phyloP scores from a whole-genome alignment of 2,113 vertebrate genomes.

The Varanus salvator region DNA sequence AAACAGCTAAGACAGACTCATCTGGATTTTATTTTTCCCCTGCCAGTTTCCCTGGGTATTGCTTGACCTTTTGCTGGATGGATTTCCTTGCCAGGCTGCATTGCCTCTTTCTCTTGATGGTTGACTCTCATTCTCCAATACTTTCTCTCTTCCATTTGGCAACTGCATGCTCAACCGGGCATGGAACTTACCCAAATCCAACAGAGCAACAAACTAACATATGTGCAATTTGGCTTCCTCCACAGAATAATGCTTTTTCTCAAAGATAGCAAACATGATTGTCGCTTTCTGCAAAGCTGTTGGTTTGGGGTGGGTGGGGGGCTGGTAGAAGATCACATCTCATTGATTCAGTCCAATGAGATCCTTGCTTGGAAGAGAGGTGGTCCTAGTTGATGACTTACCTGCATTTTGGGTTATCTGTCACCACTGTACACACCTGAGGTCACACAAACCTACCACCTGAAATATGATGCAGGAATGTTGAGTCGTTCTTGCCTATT shows the following conservation, averaged over 20 bases:
- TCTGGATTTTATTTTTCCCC: background rate
- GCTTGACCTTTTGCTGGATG: background rate
- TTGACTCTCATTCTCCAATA: background rate
- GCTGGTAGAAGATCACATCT: background rate
- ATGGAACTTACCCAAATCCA: constrained; percentile 49
- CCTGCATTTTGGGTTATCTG: constrained; percentile 15
- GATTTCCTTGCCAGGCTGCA: background rate
- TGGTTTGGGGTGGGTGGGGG: background rate
- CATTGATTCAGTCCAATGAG: constrained; percentile 28
- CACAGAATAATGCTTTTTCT: constrained; percentile 45
- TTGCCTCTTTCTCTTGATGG: background rate
- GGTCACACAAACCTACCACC: background rate
- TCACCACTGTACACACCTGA: background rate
- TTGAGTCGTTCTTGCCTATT: background rate
- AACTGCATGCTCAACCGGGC: background rate
- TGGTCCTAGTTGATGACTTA: constrained; percentile 37
- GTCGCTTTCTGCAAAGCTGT: constrained; percentile 1
- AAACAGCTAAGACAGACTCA: background rate
- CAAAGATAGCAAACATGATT: constrained; percentile 48
- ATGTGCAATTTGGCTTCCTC: constrained; percentile 52
- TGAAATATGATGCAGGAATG: background rate
- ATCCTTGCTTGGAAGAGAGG: constrained; percentile 29
- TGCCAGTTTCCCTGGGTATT: background rate
- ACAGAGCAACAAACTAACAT: constrained; percentile 64
- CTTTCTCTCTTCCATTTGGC: background rate